phyloP scores from a whole-genome alignment of 2,888 invertebrate species.

The Drosophila recens region DNA sequence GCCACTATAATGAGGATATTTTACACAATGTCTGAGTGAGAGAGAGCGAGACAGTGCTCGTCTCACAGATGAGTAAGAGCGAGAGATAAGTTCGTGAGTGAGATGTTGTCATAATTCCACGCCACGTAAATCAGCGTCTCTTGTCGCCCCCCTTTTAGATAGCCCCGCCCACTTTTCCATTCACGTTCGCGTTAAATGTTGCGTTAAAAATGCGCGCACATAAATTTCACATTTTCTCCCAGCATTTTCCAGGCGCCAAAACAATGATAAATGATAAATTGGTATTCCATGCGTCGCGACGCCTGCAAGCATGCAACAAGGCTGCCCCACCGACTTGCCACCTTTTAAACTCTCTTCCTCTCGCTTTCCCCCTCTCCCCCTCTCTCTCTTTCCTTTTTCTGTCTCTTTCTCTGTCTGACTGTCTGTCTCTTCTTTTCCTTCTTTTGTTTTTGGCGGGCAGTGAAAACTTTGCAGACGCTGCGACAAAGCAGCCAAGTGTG shows the following conservation, averaged over 20 bases:
- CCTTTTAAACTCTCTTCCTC: not conserved
- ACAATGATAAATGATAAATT: conserved; percentile 68
- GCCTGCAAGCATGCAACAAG: conserved; percentile 24
- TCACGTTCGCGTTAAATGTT: conserved; percentile 72
- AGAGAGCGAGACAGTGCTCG: too few relatives aligned
- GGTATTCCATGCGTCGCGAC: conserved; percentile 54
- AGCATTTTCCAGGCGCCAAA: conserved; percentile 23
- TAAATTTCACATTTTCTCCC: conserved; percentile 70
- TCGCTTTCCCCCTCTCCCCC: not conserved
- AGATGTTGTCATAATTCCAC: conserved; percentile 50
- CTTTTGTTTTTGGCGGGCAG: conserved; percentile 28
- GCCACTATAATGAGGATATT: too few relatives aligned
- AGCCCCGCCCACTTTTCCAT: not conserved
- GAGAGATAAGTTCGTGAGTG: conserved; percentile 15
- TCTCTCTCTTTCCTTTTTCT: not conserved
- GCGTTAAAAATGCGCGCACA: conserved; percentile 84
- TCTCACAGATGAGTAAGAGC: not conserved
- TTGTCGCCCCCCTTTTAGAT: not conserved
- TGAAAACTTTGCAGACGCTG: conserved; percentile 81
- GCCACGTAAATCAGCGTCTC: conserved; percentile 45
- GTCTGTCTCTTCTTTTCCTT: conserved; percentile 1
- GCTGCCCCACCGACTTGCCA: conserved; percentile 22
- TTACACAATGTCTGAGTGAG: too few relatives aligned
- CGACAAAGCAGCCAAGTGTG: conserved; percentile 61
- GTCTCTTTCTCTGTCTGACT: not conserved